Evolutionary conservation across 1,140 invertebrate genomes (phyloP), one percentile per base, ranked within the genome.

Genomic region (Aphelinus atriplicis): DNA sequence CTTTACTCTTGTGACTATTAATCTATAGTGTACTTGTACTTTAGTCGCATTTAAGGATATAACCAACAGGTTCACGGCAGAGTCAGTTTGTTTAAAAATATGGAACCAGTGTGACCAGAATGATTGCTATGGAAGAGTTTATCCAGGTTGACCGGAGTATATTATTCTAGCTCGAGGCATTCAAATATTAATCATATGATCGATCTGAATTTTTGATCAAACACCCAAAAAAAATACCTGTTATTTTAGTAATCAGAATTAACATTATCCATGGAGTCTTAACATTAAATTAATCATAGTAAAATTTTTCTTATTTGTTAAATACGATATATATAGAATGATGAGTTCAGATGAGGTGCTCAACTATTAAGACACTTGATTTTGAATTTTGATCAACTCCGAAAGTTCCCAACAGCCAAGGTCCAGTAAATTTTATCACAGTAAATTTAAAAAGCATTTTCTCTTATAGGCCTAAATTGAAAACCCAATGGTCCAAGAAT

Each of bases 51-150:
- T 26, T 26, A 26, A 26, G 26, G 53, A 51, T 75, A 69, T 47
- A 69, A 83, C 84, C 85, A 88, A 63, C 86, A 82, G 83, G 82
- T 78, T 80, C 84, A 86, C 86, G 83, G 81, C 81, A 78, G 51
- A 80, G 80, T 82, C 85, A 83, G 78, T 81, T 86, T 85, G 63
- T 69, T 73, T 69, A 85, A 87, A 73, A 64, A n/a, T 88, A 87
- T 88, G 87, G 86, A 88, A 87, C 87, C 86, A 87, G 86, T 86
- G 86, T 88, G 87, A 88, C 86, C 87, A 88, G 87, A 88, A 88
- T 88, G 85, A 86, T 88, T 88, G 85, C 86, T 71, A 71, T 72
- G 75, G 75, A 76, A 76, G 69, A 76, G 56, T 64, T 60, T 9
- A 55, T 62, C 63, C 51, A 55, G 70, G 55, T 67, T 47, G 26